Conservation (phyloP, 92 coral and sea anemone species). For the Galaxea fascicularis region DNA sequence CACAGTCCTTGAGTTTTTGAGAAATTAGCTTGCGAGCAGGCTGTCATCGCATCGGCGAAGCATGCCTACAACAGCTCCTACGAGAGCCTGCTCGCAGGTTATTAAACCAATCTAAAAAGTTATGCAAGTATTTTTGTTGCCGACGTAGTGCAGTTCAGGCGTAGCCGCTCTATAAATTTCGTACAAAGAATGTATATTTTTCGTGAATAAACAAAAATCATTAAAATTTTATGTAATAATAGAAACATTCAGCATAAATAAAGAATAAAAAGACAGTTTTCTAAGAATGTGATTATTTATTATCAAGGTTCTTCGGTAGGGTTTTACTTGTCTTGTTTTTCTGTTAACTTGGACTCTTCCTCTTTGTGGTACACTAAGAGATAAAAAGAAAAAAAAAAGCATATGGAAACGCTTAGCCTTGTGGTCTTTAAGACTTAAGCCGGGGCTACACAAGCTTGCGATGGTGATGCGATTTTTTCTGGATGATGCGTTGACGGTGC, state of each 20-base stretch:
- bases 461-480: too few species aligned
- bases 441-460: too few species aligned
- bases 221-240: not conserved
- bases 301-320: not conserved
- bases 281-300: not conserved
- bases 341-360: not conserved
- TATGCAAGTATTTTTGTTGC: too few species aligned
- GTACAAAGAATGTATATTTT: not conserved
- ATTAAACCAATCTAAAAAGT: too few species aligned
- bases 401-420: not conserved
- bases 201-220: not conserved
- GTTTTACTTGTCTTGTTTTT: not conserved
- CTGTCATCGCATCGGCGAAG: too few species aligned
- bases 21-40: too few species aligned
- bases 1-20: too few species aligned
- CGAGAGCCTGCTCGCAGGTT: too few species aligned
- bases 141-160: not conserved
- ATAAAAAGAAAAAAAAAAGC: not conserved
- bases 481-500: too few species aligned
- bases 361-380: slow-evolving; percentile 13
- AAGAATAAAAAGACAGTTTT: not conserved
- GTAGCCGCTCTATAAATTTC: not conserved
- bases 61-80: too few species aligned
- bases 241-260: not conserved
- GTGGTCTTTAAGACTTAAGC: too few species aligned